Conservation (phyloP, 2,797 vertebrate species). For the Coendou prehensilis region DNA sequence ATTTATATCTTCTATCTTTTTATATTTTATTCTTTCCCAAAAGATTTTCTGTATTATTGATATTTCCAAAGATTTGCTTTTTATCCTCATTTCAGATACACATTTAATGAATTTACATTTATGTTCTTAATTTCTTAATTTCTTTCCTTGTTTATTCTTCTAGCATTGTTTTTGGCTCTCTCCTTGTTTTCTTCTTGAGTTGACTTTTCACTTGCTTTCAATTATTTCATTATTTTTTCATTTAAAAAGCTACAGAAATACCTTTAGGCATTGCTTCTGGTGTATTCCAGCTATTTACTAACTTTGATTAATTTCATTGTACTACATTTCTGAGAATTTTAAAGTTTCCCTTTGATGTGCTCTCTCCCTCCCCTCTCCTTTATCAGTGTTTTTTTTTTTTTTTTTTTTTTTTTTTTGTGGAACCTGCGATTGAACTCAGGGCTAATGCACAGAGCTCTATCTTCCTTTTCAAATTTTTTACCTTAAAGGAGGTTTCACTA, state of each 20-base stretch:
- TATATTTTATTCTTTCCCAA: neutral
- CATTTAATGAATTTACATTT: neutral
- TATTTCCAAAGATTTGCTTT: slow-evolving; percentile 32
- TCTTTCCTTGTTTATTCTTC: neutral
- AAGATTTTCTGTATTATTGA: neutral
- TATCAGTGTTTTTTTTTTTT: neutral
- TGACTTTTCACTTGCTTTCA: neutral
- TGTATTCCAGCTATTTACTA: neutral
- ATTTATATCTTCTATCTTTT: neutral
- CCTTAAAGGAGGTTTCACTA: neutral
- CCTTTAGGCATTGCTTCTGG: neutral
- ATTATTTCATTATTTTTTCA: neutral
- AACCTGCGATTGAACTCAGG: neutral
- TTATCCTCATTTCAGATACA: neutral
- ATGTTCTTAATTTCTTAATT: neutral
- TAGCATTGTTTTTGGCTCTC: neutral
- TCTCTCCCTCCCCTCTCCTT: neutral
- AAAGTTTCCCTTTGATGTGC: neutral
- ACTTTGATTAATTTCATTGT: neutral
- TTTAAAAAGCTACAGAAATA: neutral
- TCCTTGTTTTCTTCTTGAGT: neutral
- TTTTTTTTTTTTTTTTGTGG: neutral
- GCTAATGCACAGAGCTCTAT: too few species aligned
- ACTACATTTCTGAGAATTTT: neutral
- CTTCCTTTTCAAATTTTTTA: neutral